Evolutionary conservation across 2,888 invertebrate genomes (phyloP).

Genomic region (Ditula angustiorana): DNA sequence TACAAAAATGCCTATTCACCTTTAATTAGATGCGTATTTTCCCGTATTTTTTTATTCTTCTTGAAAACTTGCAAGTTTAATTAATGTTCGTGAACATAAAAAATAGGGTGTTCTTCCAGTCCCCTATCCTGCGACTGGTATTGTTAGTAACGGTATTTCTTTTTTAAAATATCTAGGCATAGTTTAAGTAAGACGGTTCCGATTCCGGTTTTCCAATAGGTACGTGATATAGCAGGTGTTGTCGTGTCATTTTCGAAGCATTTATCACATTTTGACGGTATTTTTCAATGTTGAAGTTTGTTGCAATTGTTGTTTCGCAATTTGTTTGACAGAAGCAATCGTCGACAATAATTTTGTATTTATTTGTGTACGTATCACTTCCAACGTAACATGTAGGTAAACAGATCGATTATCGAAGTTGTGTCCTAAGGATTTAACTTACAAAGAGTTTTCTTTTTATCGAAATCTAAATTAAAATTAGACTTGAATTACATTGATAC

Average conservation of each 20-base stretch:
- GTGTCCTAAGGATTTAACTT: not conserved
- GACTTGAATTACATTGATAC: no score
- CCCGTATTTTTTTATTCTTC: no score
- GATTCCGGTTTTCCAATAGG: not conserved
- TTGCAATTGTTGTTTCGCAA: conserved; percentile 46
- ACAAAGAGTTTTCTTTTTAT: no score
- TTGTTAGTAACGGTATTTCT: not conserved
- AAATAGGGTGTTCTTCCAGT: no score
- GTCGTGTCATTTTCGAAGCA: conserved; percentile 61
- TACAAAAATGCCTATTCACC: no score
- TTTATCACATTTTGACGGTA: conserved; percentile 62
- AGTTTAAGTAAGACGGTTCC: not conserved
- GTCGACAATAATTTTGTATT: conserved; percentile 72
- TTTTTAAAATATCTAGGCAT: not conserved
- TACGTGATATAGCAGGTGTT: conserved; percentile 37
- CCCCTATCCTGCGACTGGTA: not conserved
- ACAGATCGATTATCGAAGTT: no score
- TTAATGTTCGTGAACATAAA: no score
- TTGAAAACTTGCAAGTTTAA: no score
- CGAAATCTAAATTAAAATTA: no score
- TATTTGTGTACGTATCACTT: not conserved
- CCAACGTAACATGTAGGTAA: not conserved
- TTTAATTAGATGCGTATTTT: no score
- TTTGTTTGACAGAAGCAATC: conserved; percentile 63
- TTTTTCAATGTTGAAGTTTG: conserved; percentile 60